Conservation (phyloP, 2,888 invertebrate species). For the Prenolepis imparis region DNA sequence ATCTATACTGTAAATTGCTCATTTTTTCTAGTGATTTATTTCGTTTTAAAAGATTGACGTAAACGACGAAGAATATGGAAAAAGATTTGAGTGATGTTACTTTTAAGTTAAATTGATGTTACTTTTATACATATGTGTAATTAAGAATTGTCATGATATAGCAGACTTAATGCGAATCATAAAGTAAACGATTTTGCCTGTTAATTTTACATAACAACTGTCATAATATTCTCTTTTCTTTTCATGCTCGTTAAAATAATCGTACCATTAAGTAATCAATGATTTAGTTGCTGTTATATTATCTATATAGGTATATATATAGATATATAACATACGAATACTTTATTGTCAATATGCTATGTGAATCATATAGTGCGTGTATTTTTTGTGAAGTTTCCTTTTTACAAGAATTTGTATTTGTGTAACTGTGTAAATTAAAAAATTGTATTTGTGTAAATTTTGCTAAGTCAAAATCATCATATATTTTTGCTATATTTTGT, state of each 20-base stretch:
- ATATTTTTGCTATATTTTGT: background rate
- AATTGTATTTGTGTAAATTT: background rate
- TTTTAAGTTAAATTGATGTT: background rate
- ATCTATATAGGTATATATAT: background rate
- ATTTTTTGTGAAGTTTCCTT: background rate
- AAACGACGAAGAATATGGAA: background rate
- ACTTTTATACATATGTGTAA: background rate
- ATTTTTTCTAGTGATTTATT: background rate
- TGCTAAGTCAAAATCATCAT: background rate
- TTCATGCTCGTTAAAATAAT: slow-evolving; percentile 6
- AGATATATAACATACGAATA: background rate
- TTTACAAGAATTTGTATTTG: background rate
- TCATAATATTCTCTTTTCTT: background rate
- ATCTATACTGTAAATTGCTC: background rate
- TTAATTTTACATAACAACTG: background rate
- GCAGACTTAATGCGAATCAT: background rate
- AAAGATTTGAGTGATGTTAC: background rate
- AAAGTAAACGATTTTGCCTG: background rate
- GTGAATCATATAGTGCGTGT: background rate
- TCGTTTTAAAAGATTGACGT: background rate
- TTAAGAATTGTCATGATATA: background rate
- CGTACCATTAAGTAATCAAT: background rate
- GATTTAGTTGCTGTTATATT: background rate
- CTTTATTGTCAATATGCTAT: background rate
- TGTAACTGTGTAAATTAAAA: background rate